Evolutionary conservation across 2,888 invertebrate genomes (phyloP), one percentile per base, ranked within the genome.

Genomic region (Nezara viridula): DNA sequence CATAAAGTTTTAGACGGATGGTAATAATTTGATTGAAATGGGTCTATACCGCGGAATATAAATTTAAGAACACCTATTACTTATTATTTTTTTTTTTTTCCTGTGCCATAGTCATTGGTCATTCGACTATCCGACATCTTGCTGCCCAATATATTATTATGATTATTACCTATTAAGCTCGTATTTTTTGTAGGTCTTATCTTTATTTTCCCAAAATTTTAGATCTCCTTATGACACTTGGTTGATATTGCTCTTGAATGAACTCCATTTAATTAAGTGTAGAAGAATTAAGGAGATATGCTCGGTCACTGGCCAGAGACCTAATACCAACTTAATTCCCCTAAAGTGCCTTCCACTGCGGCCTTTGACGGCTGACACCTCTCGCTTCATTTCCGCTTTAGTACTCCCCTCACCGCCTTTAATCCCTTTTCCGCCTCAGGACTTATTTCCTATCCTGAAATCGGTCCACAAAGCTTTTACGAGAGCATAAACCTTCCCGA

Each of bases 381-480:
- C 66, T 73, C 66, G 19, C 32, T 73, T 37, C 66, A 73, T 73
- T 73, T 73, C 37, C 66, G 6, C 66, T 73, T 85, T 85, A 49
- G n/a, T 27, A 49, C 49, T 85, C 27, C 47, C 24, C 44, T 37
- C 85, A 47, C 44, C 85, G 96, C 89, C 96, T 0, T 95, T 95
- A 90, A 93, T 49, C 47, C 85, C 24, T 85, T n/a, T 49, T 47
- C 85, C 47, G 47, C 85, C 44, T 24, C 85, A 85, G 10, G 6
- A 40, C 40, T 44, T 49, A 44, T 85, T 49, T 85, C 27, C 85
- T 49, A 49, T 85, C 85, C 27, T 10, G 24, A 4, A 24, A 47
- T 85, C n/a, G n/a, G 85, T 19, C 85, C 85, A 49, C 85, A 85
- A 27, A 32, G 32, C n/a, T 85, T 85, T 85, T 85, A 49, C 47